phyloP scores from a whole-genome alignment of 2,888 invertebrate species.

The Hydrotaea cyrtoneurina region DNA sequence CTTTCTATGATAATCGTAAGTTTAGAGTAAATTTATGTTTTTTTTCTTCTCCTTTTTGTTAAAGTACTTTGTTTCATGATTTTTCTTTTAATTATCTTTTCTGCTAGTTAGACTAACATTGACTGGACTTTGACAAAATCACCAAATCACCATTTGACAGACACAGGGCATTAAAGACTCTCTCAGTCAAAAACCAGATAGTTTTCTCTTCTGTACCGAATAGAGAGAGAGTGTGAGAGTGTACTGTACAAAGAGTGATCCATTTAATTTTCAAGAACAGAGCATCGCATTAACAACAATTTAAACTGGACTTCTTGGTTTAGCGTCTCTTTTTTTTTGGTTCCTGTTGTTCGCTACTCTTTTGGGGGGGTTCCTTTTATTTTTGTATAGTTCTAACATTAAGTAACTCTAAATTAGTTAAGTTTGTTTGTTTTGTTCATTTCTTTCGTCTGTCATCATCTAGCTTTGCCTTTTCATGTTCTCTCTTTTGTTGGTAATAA shows the following conservation, averaged over 20 bases:
- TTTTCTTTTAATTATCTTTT: constrained; percentile 18
- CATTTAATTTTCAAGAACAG: not conserved
- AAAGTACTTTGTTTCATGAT: constrained; percentile 42
- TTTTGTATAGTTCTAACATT: constrained; percentile 10
- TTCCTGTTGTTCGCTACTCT: not conserved
- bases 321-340: not conserved
- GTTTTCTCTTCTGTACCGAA: not conserved
- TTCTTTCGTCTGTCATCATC: constrained; percentile 14
- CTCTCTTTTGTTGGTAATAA: not conserved
- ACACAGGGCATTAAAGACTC: too few relatives aligned
- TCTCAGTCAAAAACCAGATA: not conserved
- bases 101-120: constrained; percentile 29
- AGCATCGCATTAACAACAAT: not conserved
- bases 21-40: constrained; percentile 10
- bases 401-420: constrained; percentile 25
- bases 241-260: constrained; percentile 1
- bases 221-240: not conserved
- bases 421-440: not conserved
- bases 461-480: not conserved
- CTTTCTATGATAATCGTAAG: constrained; percentile 4
- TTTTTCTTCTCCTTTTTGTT: constrained; percentile 3
- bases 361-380: not conserved
- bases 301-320: not conserved
- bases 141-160: not conserved
- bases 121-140: constrained; percentile 45